Evolutionary conservation across 2,888 invertebrate genomes (phyloP).

Genomic region (Scaptomyza tumidula): DNA sequence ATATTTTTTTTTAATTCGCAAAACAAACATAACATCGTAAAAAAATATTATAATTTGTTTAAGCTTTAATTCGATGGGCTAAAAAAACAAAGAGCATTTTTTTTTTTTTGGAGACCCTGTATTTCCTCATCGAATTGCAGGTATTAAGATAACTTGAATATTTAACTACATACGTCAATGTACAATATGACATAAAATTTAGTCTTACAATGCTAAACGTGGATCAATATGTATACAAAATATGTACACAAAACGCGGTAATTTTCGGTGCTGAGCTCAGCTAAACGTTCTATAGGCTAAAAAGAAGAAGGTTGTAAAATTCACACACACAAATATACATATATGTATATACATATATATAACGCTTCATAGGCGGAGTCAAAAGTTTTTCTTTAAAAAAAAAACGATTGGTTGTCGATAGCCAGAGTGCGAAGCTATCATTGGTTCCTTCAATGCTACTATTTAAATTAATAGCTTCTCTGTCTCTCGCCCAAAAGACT

Average conservation of each 20-base stretch:
- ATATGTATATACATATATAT: no score
- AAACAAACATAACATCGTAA: no score
- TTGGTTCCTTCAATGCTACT: conserved; percentile 21
- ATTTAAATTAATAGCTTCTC: neutral
- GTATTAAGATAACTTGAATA: no score
- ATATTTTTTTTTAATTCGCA: no score
- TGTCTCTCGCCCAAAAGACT: neutral
- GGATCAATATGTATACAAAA: neutral
- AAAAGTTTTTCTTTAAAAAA: neutral
- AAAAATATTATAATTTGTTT: no score
- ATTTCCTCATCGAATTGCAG: no score
- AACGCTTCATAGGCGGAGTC: conserved; percentile 25
- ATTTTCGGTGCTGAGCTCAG: neutral
- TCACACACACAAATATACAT: neutral
- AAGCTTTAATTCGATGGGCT: no score
- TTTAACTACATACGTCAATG: no score
- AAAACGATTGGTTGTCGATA: conserved; percentile 40
- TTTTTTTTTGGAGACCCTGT: no score
- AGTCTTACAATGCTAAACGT: neutral
- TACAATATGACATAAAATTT: neutral
- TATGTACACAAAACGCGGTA: no score
- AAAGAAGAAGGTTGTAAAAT: conserved; percentile 7
- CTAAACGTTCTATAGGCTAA: conserved; percentile 4
- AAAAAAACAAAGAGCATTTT: no score
- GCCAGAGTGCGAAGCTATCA: conserved; percentile 14